Percentiles rank a stretch among this genome's conserved stretches.
These are phyloP conservation scores for Amblyjoppa fuscipennis DNA, from an alignment of 2,888 invertebrate genomes.

Conservation along the genomic window DNA sequence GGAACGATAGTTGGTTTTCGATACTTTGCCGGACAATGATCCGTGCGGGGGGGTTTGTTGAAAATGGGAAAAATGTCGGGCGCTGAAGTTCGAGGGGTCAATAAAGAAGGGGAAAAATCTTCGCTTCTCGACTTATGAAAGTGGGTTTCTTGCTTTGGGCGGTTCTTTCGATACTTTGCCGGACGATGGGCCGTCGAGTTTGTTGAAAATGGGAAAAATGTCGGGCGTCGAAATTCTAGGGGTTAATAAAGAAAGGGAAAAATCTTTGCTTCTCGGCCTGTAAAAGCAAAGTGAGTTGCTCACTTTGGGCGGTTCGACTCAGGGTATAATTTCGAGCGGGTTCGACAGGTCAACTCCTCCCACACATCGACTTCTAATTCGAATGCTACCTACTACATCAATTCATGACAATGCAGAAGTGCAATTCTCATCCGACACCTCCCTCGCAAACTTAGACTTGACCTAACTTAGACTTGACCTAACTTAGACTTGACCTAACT, in stretches of 20 bases:
- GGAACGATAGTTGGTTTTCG: slow-evolving; percentile 18
- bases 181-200: background rate
- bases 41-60: background rate
- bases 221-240: background rate
- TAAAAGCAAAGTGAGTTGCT: background rate
- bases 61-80: background rate
- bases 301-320: background rate
- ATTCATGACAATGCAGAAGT: background rate
- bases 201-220: slow-evolving; percentile 2
- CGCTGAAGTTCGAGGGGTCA: background rate
- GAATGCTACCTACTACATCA: background rate
- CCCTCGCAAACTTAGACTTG: too few species aligned
- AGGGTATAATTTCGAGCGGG: background rate
- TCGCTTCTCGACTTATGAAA: background rate
- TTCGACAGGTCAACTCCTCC: background rate
- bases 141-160: background rate
- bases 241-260: background rate
- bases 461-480: too few species aligned
- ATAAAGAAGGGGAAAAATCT: background rate
- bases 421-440: background rate
- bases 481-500: too few species aligned
- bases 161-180: slow-evolving; percentile 16
- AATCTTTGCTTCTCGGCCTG: background rate
- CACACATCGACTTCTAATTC: background rate
- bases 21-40: slow-evolving; percentile 10